Base-by-base conservation (phyloP, 2,797 vertebrate species). In the Acrossocheilus fasciatus region DNA sequence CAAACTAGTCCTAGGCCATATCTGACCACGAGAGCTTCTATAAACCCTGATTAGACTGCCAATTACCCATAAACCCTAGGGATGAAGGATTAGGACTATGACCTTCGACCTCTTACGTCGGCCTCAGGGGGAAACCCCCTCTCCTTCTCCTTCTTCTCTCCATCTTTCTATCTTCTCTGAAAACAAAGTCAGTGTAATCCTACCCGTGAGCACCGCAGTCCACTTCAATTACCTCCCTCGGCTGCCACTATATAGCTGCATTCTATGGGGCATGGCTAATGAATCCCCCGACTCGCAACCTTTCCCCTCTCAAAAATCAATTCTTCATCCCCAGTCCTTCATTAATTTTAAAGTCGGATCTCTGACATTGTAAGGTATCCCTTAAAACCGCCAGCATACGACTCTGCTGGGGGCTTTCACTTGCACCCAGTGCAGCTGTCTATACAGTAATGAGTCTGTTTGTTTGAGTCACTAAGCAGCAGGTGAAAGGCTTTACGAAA, bases 101-200 rank as follows among this genome's bases (percentile, higher is more conserved):
- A 92, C 94, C 95, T 95, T 92, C 94, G 94, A 95, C 95, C 95
- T 90, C 86, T 73, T 86, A 80, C 66, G 87, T 73, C 43, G 85
- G 83, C 88, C 91, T 72, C 85, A 1, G 57, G 90, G 91, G 83
- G 87, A 84, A 69, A 85, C 54, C 64, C 85, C 76, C 52, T 83
- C 75, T 18, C 50, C 73, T 43, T 75, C 62, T 86, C 26, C 82
- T 83, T 47, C 82, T 83, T 47, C 41, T 72, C 73, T 79, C 54
- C 75, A 85, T 86, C 64, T 87, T 82, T 83, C 84, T 57, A 47
- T 75, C 80, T 79, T 57, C 81, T 73, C 68, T 86, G 93, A 93
- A 93, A 93, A 94, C 93, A 94, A 95, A 95, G 93, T 93, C 92
- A 5, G 86, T 87, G 90, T 96, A 96, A 96, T 96, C 94, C 94